Conservation (phyloP, 2,797 vertebrate species). For the Pterois miles region DNA sequence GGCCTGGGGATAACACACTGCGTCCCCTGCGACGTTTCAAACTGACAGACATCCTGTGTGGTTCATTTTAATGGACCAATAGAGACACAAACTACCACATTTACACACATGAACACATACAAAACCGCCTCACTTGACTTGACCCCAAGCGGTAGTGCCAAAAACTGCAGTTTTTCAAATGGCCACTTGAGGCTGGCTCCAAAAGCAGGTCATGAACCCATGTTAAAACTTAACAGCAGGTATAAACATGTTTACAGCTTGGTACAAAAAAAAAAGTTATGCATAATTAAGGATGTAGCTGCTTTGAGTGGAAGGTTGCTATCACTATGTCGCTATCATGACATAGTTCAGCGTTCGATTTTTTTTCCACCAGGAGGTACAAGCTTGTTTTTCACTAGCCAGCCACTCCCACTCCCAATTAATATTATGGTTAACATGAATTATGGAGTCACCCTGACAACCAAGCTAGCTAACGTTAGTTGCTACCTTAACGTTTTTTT, state of each 20-base stretch:
- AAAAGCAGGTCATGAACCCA: neutral
- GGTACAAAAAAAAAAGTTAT: neutral
- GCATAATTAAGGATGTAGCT: neutral
- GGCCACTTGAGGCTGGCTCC: neutral
- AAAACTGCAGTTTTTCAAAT: neutral
- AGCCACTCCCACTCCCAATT: neutral
- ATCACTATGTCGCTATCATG: too few species aligned
- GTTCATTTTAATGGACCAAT: constrained; percentile 67
- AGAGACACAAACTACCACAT: constrained; percentile 59
- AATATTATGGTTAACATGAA: neutral
- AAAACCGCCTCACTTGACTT: neutral
- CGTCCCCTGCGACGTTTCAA: constrained; percentile 69
- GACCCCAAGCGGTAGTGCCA: neutral
- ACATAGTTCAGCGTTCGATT: too few species aligned
- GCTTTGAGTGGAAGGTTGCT: too few species aligned
- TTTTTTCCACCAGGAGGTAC: neutral
- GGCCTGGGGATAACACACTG: constrained; percentile 59
- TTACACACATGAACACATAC: constrained; percentile 47
- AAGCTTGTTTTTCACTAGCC: neutral
- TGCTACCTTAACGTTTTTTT: neutral
- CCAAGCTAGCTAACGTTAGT: neutral
- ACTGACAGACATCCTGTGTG: constrained; percentile 64
- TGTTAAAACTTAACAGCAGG: neutral
- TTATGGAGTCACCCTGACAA: rapidly evolving
- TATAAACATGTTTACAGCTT: neutral